Conservation (phyloP, 92 coral and sea anemone genomes). For the Plumapathes pennacea region DNA sequence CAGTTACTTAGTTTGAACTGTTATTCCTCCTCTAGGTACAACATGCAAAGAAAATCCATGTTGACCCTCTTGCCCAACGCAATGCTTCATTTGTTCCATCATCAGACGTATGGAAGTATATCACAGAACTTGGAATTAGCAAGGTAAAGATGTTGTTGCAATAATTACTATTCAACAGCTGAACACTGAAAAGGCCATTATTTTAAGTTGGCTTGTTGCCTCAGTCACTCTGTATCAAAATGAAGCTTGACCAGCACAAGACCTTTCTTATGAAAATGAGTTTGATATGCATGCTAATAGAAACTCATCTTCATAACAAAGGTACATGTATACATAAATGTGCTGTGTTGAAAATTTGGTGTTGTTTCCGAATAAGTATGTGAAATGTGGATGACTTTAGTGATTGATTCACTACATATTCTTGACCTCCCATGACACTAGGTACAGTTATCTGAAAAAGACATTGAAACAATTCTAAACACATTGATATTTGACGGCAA, state of each 20-base stretch:
- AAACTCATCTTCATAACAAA: too few species aligned
- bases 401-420: not conserved
- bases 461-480: conserved; percentile 89
- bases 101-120: conserved; percentile 86
- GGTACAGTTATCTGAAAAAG: conserved; percentile 90
- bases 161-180: too few species aligned
- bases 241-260: too few species aligned
- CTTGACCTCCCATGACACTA: not conserved
- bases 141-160: too few species aligned
- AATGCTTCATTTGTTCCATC: conserved; percentile 89
- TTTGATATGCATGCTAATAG: too few species aligned
- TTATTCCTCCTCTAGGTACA: conserved; percentile 50
- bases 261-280: too few species aligned
- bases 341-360: not conserved
- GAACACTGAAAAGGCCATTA: too few species aligned
- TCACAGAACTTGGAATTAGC: conserved; percentile 93
- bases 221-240: too few species aligned
- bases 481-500: conserved; percentile 93
- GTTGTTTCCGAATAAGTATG: not conserved
- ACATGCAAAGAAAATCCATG: conserved; percentile 66
- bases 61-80: conserved; percentile 88
- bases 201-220: too few species aligned
- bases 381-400: not conserved
- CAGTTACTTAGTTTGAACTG: not conserved
- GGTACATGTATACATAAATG: too few species aligned